Base-by-base conservation (phyloP, 2,888 invertebrate genomes). In the Orthonychiurus folsomi region DNA sequence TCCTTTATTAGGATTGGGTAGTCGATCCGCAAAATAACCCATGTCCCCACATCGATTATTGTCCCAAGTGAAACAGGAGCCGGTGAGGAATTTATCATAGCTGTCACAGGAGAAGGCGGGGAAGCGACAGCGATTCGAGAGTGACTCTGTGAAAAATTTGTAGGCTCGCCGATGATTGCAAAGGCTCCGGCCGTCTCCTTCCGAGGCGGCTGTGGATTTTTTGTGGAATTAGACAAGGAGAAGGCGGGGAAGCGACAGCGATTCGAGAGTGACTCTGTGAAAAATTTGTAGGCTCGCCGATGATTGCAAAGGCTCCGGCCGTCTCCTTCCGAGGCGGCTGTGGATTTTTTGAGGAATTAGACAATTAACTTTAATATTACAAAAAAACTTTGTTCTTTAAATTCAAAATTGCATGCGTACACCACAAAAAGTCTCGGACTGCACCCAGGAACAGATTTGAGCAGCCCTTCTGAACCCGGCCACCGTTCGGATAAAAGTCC, bases 131-230 rank as follows among this genome's bases (percentile, higher is more conserved):
- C 87, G 84, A 0, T 92, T 89, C 23, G 89, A 90, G 27, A 95
- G 89, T 1, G 93, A 93, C 77, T 95, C 93, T 1, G 93, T 93
- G 79, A 93, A 95, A 77, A 93, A 89, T 75, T 92, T 90, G 79
- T 93, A 93, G 0, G 94, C 93, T 50, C 94, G 81, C 1, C 93
- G 82, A 77, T 95, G 95, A 77, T 94, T 94, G 79, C 95, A 95
- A 66, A 93, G 78, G 50, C 90, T 91, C 54, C 91, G 83, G 2
- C 91, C 92, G 76, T 92, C 92, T 24, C 86, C 80, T 74, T 89
- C 86, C 73, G 88, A 87, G 23, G 89, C 84, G 62, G 73, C 69
- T 63, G 80, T n/a, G n/a, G n/a, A n/a, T n/a, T n/a, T n/a, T n/a
- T n/a, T n/a, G n/a, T n/a, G n/a, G 78, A n/a, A n/a, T n/a, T 47